These are phyloP conservation scores for Nannobrachium achirus DNA, from an alignment of 2,113 vertebrate species.

Conservation along the genomic window DNA sequence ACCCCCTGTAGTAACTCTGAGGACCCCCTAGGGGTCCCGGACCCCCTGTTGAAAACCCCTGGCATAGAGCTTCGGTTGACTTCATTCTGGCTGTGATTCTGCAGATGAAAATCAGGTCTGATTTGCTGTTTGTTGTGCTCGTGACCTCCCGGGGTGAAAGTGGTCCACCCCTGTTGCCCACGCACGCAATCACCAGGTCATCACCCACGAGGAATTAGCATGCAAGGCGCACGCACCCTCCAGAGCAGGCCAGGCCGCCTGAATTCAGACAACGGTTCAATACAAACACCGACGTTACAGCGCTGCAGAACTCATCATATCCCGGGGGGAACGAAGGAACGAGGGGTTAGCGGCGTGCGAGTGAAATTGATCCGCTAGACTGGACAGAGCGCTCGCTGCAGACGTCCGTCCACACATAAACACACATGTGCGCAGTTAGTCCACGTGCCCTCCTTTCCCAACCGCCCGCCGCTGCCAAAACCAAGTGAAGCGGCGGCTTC, in stretches of 20 bases:
- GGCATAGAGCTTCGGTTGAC: conserved; percentile 21
- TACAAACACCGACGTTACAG: conserved; percentile 10
- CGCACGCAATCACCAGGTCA: conserved; percentile 48
- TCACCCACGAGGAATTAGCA: conserved; percentile 24
- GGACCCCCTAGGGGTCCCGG: too few relatives aligned
- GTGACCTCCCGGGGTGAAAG: conserved; percentile 39
- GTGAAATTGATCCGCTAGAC: not conserved
- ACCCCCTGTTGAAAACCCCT: too few relatives aligned
- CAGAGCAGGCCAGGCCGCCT: not conserved
- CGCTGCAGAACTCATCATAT: conserved; percentile 1
- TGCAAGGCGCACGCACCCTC: conserved; percentile 15
- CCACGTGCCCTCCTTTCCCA: not conserved
- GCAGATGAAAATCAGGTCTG: conserved; percentile 33
- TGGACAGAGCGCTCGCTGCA: not conserved
- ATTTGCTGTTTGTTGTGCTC: conserved; percentile 46
- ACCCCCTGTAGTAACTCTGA: too few relatives aligned
- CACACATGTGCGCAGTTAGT: conserved; percentile 1
- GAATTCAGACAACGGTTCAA: conserved; percentile 4
- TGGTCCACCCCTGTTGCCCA: conserved; percentile 40
- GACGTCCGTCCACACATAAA: not conserved
- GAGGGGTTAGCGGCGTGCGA: conserved; percentile 5
- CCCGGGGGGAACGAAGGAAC: not conserved
- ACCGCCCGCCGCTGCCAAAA: not conserved
- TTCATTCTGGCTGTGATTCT: conserved; percentile 46
- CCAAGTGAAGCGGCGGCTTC: not conserved